A percentile compares a stretch with the other conserved stretches of the same genome.
Evolutionary conservation across 2,113 vertebrate genomes (phyloP).

Genomic region (Mellivora capensis): DNA sequence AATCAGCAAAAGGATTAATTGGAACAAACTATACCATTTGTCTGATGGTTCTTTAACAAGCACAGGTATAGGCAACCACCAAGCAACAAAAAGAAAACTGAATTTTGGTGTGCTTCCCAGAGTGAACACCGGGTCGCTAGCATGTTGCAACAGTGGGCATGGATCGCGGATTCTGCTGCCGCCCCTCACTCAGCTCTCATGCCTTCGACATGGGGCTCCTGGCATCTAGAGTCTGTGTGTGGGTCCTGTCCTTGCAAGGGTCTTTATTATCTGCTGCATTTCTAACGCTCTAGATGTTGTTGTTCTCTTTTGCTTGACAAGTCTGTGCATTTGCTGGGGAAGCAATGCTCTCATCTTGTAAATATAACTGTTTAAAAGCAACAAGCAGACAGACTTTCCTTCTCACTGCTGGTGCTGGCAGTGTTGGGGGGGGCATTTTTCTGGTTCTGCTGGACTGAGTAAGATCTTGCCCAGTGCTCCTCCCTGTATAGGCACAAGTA

Average conservation of each 20-base stretch:
- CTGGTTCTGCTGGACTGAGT: not conserved
- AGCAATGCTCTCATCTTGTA: not conserved
- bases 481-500: too few species aligned
- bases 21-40: not conserved
- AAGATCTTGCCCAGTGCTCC: not conserved
- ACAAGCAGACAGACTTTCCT: not conserved
- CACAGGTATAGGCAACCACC: not conserved
- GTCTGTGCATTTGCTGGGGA: not conserved
- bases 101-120: not conserved
- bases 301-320: not conserved
- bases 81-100: not conserved
- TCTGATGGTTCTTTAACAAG: not conserved
- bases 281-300: not conserved
- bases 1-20: not conserved
- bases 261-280: not conserved
- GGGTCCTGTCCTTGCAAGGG: not conserved
- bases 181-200: fast-evolving
- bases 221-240: not conserved
- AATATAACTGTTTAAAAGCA: not conserved
- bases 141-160: not conserved
- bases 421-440: not conserved
- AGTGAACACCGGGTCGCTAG: fast-evolving
- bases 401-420: not conserved
- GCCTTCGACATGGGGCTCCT: not conserved
- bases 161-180: fast-evolving